Percentiles rank a stretch among this genome's conserved stretches.
phyloP scores from a whole-genome alignment of 1,140 invertebrate genomes.

The Conus ventricosus region DNA sequence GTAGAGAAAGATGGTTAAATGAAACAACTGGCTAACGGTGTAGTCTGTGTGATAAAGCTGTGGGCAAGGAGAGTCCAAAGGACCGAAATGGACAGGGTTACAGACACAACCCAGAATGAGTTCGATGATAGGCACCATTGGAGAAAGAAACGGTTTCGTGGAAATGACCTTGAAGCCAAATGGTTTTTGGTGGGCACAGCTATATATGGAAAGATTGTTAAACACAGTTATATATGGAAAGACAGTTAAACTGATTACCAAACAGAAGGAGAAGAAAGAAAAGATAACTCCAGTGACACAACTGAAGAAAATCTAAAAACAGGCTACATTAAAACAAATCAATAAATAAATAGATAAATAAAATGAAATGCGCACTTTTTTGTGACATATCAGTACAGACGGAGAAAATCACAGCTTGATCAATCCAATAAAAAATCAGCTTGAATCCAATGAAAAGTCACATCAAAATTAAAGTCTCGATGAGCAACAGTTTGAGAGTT shows the following conservation, averaged over 20 bases:
- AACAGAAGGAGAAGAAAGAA: slow-evolving; percentile 10
- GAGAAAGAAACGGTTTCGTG: neutral
- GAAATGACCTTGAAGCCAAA: neutral
- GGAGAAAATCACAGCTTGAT: no score
- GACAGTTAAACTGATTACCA: no score
- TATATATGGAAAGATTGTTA: neutral
- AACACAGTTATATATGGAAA: no score
- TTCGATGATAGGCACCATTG: neutral
- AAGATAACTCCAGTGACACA: neutral
- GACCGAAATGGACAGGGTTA: neutral
- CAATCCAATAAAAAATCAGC: no score
- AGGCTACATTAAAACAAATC: neutral
- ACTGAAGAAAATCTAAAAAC: no score
- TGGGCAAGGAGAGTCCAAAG: no score
- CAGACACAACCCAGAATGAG: slow-evolving; percentile 23
- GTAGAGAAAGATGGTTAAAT: neutral
- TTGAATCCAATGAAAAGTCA: neutral
- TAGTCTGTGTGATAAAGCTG: no score
- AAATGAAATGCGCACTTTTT: neutral
- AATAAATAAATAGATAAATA: neutral
- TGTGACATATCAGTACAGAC: no score
- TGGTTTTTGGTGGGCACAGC: neutral
- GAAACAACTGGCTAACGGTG: no score
- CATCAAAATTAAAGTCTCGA: neutral
- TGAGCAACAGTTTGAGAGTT: neutral